phyloP scores from a whole-genome alignment of 1,140 invertebrate genomes.

The Eurosta solidaginis region DNA sequence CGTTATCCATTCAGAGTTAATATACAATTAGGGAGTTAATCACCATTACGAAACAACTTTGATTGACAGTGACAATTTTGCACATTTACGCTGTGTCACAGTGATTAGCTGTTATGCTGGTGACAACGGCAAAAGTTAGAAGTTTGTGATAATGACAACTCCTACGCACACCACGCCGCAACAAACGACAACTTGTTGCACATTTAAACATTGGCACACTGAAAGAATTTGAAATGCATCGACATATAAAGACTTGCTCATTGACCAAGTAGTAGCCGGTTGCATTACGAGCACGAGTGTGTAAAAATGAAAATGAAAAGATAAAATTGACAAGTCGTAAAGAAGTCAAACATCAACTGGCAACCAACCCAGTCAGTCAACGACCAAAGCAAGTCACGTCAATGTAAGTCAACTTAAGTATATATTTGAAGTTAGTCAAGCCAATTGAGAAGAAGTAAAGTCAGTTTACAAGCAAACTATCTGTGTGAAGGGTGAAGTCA shows the following conservation, averaged over 20 bases:
- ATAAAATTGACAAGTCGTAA: constrained; percentile 1
- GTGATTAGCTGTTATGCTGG: constrained; percentile 21
- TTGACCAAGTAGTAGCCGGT: neutral
- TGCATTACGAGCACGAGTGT: neutral
- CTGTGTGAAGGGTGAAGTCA: too few relatives aligned
- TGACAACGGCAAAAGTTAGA: neutral
- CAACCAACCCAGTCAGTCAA: neutral
- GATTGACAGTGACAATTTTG: neutral
- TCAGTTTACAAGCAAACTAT: neutral
- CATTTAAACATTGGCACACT: too few relatives aligned
- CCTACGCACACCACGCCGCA: neutral
- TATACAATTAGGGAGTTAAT: neutral
- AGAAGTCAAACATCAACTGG: constrained; percentile 5
- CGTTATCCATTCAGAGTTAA: too few relatives aligned
- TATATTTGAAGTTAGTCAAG: too few relatives aligned
- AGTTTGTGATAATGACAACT: too few relatives aligned
- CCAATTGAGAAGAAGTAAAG: too few relatives aligned
- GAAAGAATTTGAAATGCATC: neutral
- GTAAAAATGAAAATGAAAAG: neutral
- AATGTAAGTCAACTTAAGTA: neutral
- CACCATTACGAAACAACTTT: neutral
- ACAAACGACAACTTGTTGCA: neutral
- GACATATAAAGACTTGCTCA: neutral
- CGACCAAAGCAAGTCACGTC: neutral
- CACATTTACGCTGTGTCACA: neutral